Evolutionary conservation across 2,888 invertebrate genomes (phyloP).

Genomic region (Arge pagana): DNA sequence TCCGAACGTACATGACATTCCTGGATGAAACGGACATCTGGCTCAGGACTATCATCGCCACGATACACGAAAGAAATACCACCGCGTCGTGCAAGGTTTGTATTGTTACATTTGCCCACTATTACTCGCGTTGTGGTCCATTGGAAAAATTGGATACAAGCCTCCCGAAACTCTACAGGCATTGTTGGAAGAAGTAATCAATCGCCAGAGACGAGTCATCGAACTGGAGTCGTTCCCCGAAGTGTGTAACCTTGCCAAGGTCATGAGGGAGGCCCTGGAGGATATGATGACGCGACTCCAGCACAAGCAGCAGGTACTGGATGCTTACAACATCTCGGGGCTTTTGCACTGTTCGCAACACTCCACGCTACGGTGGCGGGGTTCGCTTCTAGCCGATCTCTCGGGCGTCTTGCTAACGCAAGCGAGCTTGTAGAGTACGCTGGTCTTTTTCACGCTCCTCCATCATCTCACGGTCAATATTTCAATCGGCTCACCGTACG

Average conservation of each 20-base stretch:
- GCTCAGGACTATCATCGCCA: slow-evolving; percentile 43
- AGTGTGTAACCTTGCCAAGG: slow-evolving; percentile 46
- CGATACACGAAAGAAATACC: slow-evolving; percentile 40
- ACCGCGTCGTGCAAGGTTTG: slow-evolving; percentile 41
- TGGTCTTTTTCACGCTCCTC: slow-evolving; percentile 8
- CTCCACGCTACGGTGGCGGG: slow-evolving; percentile 47
- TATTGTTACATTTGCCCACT: too few species aligned
- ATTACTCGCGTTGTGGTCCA: too few species aligned
- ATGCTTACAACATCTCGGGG: slow-evolving; percentile 49
- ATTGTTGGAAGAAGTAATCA: slow-evolving; percentile 47
- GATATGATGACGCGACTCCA: slow-evolving; percentile 44
- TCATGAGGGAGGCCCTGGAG: slow-evolving; percentile 46
- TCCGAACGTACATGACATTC: slow-evolving; percentile 52
- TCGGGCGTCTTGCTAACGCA: slow-evolving; percentile 33
- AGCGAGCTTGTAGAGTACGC: slow-evolving; percentile 30
- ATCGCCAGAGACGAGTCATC: slow-evolving; percentile 43
- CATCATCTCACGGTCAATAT: slow-evolving; percentile 6
- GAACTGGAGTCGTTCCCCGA: slow-evolving; percentile 50
- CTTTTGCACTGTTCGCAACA: slow-evolving; percentile 46
- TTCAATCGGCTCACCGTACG: background rate
- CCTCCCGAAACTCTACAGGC: slow-evolving; percentile 42
- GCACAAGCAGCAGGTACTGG: slow-evolving; percentile 55
- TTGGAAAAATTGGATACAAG: too few species aligned
- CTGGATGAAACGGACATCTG: slow-evolving; percentile 51
- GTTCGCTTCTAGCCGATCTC: slow-evolving; percentile 39